Conservation (phyloP, 2,113 vertebrate genomes). For the Alethe castanea region DNA sequence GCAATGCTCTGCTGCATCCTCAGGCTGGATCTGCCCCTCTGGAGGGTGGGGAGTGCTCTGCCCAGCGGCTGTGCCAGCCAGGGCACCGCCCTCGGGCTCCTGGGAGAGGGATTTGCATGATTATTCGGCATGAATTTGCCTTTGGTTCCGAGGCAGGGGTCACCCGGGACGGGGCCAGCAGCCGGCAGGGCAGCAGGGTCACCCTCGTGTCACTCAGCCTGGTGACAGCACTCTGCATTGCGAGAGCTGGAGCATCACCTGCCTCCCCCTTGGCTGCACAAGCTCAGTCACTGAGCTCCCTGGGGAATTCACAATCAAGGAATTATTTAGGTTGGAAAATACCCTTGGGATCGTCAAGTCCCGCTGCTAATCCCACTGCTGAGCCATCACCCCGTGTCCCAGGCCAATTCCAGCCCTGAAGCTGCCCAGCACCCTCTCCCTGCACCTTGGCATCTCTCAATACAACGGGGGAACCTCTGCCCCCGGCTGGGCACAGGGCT, state of each 20-base stretch:
- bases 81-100: neutral
- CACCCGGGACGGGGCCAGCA: neutral
- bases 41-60: neutral
- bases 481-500: neutral
- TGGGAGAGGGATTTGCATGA: neutral
- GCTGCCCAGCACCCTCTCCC: neutral
- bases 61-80: neutral
- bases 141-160: neutral
- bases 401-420: rapidly evolving
- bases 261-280: rapidly evolving
- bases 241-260: neutral
- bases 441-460: neutral
- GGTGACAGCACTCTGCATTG: neutral
- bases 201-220: rapidly evolving
- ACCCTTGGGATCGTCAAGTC: neutral
- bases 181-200: neutral
- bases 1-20: neutral
- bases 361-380: neutral
- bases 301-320: neutral
- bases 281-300: neutral
- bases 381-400: neutral
- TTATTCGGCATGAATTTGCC: neutral
- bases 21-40: neutral
- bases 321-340: neutral
- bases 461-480: neutral